Evolutionary conservation across 2,888 invertebrate genomes (phyloP).

Genomic region (Drosophila subquinaria): DNA sequence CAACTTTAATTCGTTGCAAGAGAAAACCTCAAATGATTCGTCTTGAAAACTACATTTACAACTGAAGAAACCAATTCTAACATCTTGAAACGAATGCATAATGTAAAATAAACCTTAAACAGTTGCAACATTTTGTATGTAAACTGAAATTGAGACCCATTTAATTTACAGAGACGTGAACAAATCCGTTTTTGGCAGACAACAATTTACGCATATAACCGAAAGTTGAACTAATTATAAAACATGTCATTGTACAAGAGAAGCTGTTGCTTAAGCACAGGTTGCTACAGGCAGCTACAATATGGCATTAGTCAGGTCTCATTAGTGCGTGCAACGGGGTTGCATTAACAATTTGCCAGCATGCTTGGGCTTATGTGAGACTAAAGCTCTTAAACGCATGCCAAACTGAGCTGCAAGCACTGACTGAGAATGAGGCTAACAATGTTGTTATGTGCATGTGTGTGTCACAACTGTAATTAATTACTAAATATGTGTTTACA

Average conservation of each 20-base stretch:
- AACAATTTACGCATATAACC: constrained; percentile 13
- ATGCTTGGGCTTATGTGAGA: constrained; percentile 16
- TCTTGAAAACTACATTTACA: too few species aligned
- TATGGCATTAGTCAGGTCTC: constrained; percentile 20
- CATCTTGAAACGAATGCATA: not conserved
- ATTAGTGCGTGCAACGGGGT: constrained; percentile 28
- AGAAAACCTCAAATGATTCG: not conserved
- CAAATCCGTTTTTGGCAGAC: constrained; percentile 10
- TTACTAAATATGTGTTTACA: constrained; percentile 71
- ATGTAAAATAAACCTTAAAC: not conserved
- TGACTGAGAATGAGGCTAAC: constrained; percentile 44
- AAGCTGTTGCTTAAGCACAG: constrained; percentile 18
- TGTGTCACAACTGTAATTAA: constrained; percentile 72
- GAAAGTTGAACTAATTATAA: constrained; percentile 33
- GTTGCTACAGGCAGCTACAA: constrained; percentile 1
- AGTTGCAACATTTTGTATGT: constrained; percentile 2
- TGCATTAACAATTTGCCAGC: constrained; percentile 45
- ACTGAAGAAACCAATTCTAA: not conserved
- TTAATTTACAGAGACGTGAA: not conserved
- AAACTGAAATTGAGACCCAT: not conserved
- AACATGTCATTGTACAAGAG: constrained; percentile 25
- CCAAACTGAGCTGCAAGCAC: constrained; percentile 44
- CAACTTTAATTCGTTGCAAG: not conserved
- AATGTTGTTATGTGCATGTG: constrained; percentile 34
- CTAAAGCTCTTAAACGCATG: constrained; percentile 58